These are phyloP conservation scores for Bombus turneri DNA, from an alignment of 1,140 invertebrate genomes.

Conservation along the genomic window DNA sequence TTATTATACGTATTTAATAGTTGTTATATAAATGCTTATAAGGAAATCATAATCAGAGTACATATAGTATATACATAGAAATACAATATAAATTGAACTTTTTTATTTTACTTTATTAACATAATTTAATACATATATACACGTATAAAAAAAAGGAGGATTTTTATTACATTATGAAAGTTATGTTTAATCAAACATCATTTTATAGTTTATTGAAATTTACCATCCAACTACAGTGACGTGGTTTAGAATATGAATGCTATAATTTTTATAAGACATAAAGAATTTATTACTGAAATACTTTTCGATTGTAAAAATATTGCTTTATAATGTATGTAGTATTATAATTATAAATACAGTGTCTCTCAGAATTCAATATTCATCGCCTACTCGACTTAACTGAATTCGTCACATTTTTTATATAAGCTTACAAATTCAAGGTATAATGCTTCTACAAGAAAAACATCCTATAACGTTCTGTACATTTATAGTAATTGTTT, in stretches of 20 bases:
- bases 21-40: conserved; percentile 15
- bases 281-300: not conserved
- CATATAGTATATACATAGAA: conserved; percentile 22
- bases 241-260: no score
- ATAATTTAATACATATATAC: conserved; percentile 43
- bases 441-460: not conserved
- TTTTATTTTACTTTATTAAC: conserved; percentile 39
- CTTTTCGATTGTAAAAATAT: conserved; percentile 2
- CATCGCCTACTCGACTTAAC: conserved; percentile 37
- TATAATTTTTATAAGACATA: not conserved
- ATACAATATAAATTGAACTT: conserved; percentile 36
- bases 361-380: conserved; percentile 17
- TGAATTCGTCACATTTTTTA: not conserved
- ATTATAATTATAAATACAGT: conserved; percentile 7
- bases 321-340: not conserved
- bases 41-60: conserved; percentile 20
- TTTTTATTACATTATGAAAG: conserved; percentile 24
- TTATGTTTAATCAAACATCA: conserved; percentile 2
- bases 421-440: conserved; percentile 15
- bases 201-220: conserved; percentile 1
- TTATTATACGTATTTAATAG: conserved; percentile 17
- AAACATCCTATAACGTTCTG: not conserved
- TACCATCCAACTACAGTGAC: not conserved
- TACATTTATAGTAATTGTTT: not conserved
- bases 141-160: conserved; percentile 26